Evolutionary conservation across 2,888 invertebrate genomes (phyloP), one percentile per base, ranked within the genome.

Genomic region (Ornithoptera alexandrae): DNA sequence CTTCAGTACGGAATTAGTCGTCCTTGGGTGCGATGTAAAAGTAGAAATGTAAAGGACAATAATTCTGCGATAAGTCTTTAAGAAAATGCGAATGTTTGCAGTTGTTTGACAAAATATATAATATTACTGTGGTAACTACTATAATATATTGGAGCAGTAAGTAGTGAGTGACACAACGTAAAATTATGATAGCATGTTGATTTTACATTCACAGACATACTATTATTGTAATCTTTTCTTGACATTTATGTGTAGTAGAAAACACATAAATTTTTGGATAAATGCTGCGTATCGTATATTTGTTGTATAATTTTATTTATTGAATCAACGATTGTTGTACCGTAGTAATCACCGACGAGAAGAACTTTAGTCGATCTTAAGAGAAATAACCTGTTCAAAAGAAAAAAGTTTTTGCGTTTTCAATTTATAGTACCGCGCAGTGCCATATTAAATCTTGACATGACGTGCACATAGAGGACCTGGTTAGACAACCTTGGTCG

Each of bases 11-110:
- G 82, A 89, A 86, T 89, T 89, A 89, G 87, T 83, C 85, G 91
- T 91, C 92, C 91, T 92, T 92, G 90, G 82, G 84, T 84, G 80
- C 83, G 81, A 82, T 84, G 85, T 85, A 83, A 85, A 85, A 82
- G 75, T 78, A 76, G 77, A 79, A 84, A 84, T 75, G 78, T 81
- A 84, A 86, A 89, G 89, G 88, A 91, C 86, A 87, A 88, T 85
- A 86, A 88, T 85, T 86, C 78, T 69, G 71, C 81, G 78, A 80
- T 79, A 72, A 74, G 65, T 62, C 65, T 56, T 57, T 22, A 50
- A 12, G 53, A 64, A 60, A 64, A 56, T 64, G 64, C 20, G 36
- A 70, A 62, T 62, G 57, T 30, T 61, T 68, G 42, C 46, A 65
- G 69, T 58, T 50, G 69, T 62, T 69, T 65, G 62, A 62, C 56